Evolutionary conservation across 1,140 invertebrate genomes (phyloP).

Genomic region (Aphaenogaster ashmeadi): DNA sequence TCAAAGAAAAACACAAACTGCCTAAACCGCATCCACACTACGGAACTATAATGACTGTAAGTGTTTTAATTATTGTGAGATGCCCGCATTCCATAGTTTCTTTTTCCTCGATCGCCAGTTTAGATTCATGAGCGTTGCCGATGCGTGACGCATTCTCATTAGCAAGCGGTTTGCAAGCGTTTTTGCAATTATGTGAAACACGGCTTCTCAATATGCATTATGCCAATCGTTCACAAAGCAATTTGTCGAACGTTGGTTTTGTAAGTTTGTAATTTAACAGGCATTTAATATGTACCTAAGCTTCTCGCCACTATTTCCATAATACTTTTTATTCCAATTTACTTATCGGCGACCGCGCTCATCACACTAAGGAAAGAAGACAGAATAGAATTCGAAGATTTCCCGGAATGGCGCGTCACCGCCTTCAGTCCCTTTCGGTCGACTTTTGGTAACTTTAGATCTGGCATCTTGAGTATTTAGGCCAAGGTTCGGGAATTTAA

Average conservation of each 20-base stretch:
- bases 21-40: neutral
- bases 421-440: conserved; percentile 5
- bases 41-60: neutral
- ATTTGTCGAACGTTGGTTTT: conserved; percentile 23
- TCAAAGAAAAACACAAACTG: neutral
- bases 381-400: conserved; percentile 57
- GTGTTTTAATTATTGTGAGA: conserved; percentile 65
- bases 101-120: conserved; percentile 46
- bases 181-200: conserved; percentile 55
- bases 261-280: conserved; percentile 27
- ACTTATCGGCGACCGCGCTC: conserved; percentile 33
- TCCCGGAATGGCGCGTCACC: conserved; percentile 34
- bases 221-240: neutral
- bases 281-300: neutral
- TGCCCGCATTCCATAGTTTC: neutral
- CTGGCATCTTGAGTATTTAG: conserved; percentile 68
- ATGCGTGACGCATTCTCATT: conserved; percentile 70
- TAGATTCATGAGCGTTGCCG: conserved; percentile 65
- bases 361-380: conserved; percentile 4
- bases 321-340: conserved; percentile 40
- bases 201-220: conserved; percentile 10
- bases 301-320: neutral
- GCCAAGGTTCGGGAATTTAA: conserved; percentile 63
- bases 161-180: conserved; percentile 12
- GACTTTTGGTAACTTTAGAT: conserved; percentile 51